Conservation (phyloP, 2,797 vertebrate genomes). For the Cynodonichthys magdalenae region DNA sequence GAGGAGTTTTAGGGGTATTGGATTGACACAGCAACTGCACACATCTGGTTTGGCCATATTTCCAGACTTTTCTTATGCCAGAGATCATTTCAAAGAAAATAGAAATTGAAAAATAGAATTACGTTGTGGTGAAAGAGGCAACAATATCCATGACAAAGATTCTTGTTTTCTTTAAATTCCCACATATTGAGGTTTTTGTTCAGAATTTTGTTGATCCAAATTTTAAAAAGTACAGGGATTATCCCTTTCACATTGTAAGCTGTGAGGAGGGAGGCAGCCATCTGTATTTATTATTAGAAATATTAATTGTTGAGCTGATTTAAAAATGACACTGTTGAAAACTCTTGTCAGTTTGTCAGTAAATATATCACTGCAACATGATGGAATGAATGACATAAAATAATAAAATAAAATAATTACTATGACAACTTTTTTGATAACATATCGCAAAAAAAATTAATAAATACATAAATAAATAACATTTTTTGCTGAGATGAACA, state of each 20-base stretch:
- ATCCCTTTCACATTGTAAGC: too few relatives aligned
- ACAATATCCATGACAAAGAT: conserved; percentile 31
- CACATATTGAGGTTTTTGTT: conserved; percentile 18
- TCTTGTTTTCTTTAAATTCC: background rate
- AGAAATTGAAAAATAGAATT: conserved; percentile 59
- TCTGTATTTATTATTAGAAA: background rate
- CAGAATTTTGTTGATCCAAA: conserved; percentile 6
- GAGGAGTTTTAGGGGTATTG: conserved; percentile 67
- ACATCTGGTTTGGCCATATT: conserved; percentile 74
- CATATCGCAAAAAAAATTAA: too few relatives aligned
- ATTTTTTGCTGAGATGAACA: too few relatives aligned
- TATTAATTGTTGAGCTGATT: background rate
- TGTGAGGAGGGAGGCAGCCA: background rate
- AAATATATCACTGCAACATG: too few relatives aligned
- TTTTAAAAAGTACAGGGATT: conserved; percentile 11
- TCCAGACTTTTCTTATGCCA: conserved; percentile 39
- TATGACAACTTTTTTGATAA: too few relatives aligned
- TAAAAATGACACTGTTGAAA: background rate
- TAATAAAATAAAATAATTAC: too few relatives aligned
- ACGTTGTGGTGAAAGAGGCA: conserved; percentile 44
- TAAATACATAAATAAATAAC: too few relatives aligned
- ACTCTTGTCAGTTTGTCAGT: too few relatives aligned
- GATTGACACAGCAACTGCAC: conserved; percentile 76
- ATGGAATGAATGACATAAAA: too few relatives aligned
- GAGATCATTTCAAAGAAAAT: conserved; percentile 47